phyloP scores from a whole-genome alignment of 2,797 vertebrate species.

The Crenichthys baileyi region DNA sequence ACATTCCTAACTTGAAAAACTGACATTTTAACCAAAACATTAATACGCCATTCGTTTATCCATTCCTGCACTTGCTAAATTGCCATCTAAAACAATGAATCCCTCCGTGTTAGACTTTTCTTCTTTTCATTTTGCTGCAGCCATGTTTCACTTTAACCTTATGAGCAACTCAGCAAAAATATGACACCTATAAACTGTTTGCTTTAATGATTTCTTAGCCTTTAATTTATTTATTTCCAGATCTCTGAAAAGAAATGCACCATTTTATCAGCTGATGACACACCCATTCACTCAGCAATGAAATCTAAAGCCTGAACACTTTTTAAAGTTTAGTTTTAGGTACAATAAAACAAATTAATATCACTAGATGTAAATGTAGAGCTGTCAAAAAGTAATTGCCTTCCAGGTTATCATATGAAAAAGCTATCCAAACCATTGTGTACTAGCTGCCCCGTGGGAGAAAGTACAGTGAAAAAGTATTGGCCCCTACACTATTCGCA shows the following conservation, averaged over 20 bases:
- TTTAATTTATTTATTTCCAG: not conserved
- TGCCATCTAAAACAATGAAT: no score
- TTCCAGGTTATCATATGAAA: not conserved
- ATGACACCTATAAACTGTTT: not conserved
- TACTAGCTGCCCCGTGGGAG: not conserved
- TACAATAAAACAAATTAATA: not conserved
- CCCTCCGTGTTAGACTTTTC: not conserved
- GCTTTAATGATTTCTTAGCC: not conserved
- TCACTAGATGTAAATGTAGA: not conserved
- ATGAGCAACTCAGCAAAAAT: slow-evolving; percentile 1
- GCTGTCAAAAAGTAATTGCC: not conserved
- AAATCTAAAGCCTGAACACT: not conserved
- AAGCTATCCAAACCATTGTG: not conserved
- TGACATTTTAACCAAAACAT: not conserved
- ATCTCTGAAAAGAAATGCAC: not conserved
- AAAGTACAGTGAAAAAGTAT: not conserved
- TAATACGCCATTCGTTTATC: not conserved
- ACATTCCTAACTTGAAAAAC: not conserved
- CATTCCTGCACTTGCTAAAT: no score
- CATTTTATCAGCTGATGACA: slow-evolving; percentile 4
- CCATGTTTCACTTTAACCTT: not conserved
- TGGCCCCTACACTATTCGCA: not conserved
- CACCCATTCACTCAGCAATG: slow-evolving; percentile 3
- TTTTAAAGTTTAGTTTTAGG: not conserved
- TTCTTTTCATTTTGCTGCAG: not conserved